phyloP scores from a whole-genome alignment of 2,797 vertebrate genomes.

The Apogon talboti region DNA sequence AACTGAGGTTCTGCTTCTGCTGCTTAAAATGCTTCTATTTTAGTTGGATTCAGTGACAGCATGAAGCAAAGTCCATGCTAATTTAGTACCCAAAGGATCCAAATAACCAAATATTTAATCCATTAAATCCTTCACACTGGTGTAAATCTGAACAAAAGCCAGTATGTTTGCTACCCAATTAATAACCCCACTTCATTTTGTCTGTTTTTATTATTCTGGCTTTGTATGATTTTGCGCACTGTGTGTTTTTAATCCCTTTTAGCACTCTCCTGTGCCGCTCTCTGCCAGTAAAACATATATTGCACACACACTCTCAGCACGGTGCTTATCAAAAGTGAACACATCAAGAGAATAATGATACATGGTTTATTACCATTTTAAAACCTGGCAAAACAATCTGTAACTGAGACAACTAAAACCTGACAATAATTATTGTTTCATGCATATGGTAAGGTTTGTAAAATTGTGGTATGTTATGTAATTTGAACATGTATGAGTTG shows the following conservation, averaged over 20 bases:
- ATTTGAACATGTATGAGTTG: slow-evolving; percentile 9
- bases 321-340: slow-evolving; percentile 18
- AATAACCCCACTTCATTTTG: too few species aligned
- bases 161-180: too few species aligned
- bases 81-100: background rate
- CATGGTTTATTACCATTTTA: slow-evolving; percentile 20
- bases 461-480: background rate
- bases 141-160: too few species aligned
- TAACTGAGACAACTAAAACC: background rate
- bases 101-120: too few species aligned
- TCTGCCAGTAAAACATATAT: background rate
- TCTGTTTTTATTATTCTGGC: background rate
- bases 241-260: background rate
- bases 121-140: too few species aligned
- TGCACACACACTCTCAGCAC: too few species aligned
- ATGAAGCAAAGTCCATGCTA: background rate
- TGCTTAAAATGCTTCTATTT: background rate
- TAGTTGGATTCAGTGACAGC: background rate
- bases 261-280: too few species aligned
- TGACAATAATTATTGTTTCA: background rate
- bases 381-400: slow-evolving; percentile 3
- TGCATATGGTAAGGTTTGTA: slow-evolving; percentile 8
- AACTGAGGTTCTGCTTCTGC: background rate
- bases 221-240: background rate
- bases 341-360: slow-evolving; percentile 1